A percentile compares a stretch with the other conserved stretches of the same genome.
phyloP scores from a whole-genome alignment of 2,113 vertebrate genomes.

The Petrocephalus microphthalmus region DNA sequence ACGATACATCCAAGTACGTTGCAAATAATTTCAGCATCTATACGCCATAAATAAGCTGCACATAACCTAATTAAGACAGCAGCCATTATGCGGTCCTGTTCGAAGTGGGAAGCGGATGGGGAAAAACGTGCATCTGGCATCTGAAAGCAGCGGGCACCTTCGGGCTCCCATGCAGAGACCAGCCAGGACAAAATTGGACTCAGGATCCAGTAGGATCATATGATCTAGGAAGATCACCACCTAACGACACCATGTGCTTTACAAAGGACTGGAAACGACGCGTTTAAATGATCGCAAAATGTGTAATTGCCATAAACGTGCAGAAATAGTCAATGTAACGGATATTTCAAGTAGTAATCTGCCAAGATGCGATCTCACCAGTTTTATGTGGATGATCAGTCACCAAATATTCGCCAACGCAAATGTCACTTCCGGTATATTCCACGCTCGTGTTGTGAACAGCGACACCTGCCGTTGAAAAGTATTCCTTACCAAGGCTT shows the following conservation, averaged over 20 bases:
- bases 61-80: neutral
- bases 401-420: slow-evolving; percentile 17
- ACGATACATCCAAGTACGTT: neutral
- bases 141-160: neutral
- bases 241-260: neutral
- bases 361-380: neutral
- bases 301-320: neutral
- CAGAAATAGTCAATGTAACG: neutral
- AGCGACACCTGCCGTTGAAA: neutral
- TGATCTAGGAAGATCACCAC: neutral
- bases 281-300: neutral
- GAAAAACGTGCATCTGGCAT: neutral
- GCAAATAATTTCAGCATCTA: neutral
- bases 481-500: neutral
- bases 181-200: slow-evolving; percentile 37
- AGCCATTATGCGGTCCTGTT: neutral
- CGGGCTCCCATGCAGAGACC: slow-evolving; percentile 25
- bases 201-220: neutral
- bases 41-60: neutral
- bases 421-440: slow-evolving; percentile 20
- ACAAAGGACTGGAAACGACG: neutral
- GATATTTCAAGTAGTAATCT: neutral
- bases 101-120: neutral
- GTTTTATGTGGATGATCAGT: slow-evolving; percentile 33
- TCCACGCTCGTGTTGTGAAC: neutral